Percentiles rank a stretch among this genome's conserved stretches.
Evolutionary conservation across 2,888 invertebrate species (phyloP).

Genomic region (Alloscopus bannaensis): DNA sequence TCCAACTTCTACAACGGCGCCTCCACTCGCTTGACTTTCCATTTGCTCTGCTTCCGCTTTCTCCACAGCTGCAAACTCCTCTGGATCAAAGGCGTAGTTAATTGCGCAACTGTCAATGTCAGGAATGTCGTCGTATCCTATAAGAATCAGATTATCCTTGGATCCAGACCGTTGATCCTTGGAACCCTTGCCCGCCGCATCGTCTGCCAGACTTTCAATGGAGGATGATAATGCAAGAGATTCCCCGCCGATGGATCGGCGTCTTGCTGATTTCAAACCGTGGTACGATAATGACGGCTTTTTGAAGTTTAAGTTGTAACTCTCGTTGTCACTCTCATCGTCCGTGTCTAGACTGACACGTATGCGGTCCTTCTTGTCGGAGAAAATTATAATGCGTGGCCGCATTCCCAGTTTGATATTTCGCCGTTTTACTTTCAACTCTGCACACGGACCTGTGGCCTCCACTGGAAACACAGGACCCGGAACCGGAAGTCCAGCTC

Average conservation of each 20-base stretch:
- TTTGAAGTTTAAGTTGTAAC: slow-evolving; percentile 45
- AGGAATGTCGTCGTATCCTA: slow-evolving; percentile 46
- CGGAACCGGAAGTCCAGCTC: slow-evolving; percentile 35
- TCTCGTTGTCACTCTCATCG: slow-evolving; percentile 77
- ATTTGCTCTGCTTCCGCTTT: neutral
- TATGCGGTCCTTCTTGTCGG: slow-evolving; percentile 70
- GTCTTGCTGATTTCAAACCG: slow-evolving; percentile 55
- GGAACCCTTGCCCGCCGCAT: slow-evolving; percentile 66
- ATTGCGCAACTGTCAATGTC: slow-evolving; percentile 61
- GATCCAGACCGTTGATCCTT: slow-evolving; percentile 75
- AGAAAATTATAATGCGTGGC: slow-evolving; percentile 71
- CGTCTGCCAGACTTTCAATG: slow-evolving; percentile 60
- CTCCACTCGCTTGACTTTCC: slow-evolving; percentile 10
- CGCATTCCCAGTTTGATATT: slow-evolving; percentile 67
- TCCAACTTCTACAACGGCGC: neutral
- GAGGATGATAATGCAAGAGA: slow-evolving; percentile 54
- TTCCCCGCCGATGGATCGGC: slow-evolving; percentile 65
- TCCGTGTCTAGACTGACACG: slow-evolving; percentile 77
- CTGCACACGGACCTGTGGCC: slow-evolving; percentile 16
- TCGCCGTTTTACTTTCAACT: slow-evolving; percentile 50
- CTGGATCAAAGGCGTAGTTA: slow-evolving; percentile 70
- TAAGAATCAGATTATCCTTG: slow-evolving; percentile 33
- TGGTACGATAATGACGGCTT: slow-evolving; percentile 36
- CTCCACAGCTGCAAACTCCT: slow-evolving; percentile 61
- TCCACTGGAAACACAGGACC: too few relatives aligned